phyloP scores from a whole-genome alignment of 2,113 vertebrate genomes.

The Tachuris rubrigastra region DNA sequence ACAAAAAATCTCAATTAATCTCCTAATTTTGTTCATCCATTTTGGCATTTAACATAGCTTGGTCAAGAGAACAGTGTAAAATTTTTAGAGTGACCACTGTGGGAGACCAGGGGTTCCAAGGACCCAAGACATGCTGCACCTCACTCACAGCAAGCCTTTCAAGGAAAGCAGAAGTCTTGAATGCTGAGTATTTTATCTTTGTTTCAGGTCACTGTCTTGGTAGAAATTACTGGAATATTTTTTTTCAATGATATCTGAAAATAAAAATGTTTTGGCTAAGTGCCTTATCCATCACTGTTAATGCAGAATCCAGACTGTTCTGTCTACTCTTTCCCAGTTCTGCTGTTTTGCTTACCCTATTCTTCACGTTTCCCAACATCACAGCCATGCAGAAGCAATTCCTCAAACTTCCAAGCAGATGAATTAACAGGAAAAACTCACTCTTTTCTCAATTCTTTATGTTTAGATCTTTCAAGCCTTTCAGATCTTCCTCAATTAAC shows the following conservation, averaged over 20 bases:
- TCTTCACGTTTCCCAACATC: not conserved
- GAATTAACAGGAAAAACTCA: not conserved
- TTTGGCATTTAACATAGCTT: not conserved
- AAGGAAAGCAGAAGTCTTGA: not conserved
- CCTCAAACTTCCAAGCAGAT: not conserved
- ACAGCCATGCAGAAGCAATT: not conserved
- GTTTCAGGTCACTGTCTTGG: not conserved
- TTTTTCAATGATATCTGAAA: not conserved
- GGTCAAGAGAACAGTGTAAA: not conserved
- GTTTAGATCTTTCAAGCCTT: constrained; percentile 29
- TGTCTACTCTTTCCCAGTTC: not conserved
- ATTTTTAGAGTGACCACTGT: not conserved
- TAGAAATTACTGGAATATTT: not conserved
- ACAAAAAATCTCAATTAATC: not conserved
- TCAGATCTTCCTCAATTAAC: constrained; percentile 59
- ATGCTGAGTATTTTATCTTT: not conserved
- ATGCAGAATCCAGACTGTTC: not conserved
- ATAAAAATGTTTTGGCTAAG: not conserved
- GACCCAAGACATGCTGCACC: accelerated
- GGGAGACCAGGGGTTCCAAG: not conserved
- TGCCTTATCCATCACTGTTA: not conserved
- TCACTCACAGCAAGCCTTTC: not conserved
- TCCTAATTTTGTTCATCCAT: not conserved
- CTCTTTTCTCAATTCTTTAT: not conserved
- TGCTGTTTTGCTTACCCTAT: not conserved